phyloP scores from a whole-genome alignment of 2,113 vertebrate genomes.

The Sander lucioperca region DNA sequence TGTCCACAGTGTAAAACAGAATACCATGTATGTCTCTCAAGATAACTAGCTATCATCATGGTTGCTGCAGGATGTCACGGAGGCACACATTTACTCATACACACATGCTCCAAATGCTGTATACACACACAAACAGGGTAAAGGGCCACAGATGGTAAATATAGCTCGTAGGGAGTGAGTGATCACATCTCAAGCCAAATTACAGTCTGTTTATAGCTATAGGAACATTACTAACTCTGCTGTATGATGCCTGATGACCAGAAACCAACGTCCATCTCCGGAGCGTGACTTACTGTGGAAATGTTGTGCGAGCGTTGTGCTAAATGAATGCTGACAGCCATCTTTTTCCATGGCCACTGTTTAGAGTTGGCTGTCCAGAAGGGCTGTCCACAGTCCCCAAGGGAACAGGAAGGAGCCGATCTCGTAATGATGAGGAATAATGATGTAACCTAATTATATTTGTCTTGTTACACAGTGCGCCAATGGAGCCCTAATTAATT shows the following conservation, averaged over 20 bases:
- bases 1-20: constrained; percentile 41
- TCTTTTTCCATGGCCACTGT: constrained; percentile 26
- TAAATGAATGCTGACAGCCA: constrained; percentile 58
- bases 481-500: constrained; percentile 66
- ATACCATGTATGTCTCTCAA: constrained; percentile 46
- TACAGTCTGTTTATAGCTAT: constrained; percentile 70
- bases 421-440: constrained; percentile 59
- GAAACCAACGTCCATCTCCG: constrained; percentile 53
- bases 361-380: constrained; percentile 51
- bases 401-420: constrained; percentile 45
- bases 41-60: constrained; percentile 52
- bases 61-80: constrained; percentile 11
- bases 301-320: constrained; percentile 22
- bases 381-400: constrained; percentile 10
- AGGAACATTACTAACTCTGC: constrained; percentile 52
- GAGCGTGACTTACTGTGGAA: constrained; percentile 36
- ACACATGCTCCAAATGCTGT: constrained; percentile 46
- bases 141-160: constrained; percentile 71
- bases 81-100: constrained; percentile 7
- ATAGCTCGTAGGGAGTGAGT: constrained; percentile 62
- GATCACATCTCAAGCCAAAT: constrained; percentile 67
- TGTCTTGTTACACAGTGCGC: constrained; percentile 60
- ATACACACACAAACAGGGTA: constrained; percentile 36
- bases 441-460: constrained; percentile 71
- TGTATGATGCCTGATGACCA: constrained; percentile 47